Base-by-base conservation (phyloP, 2,113 vertebrate species). In the Psilopogon haemacephalus region DNA sequence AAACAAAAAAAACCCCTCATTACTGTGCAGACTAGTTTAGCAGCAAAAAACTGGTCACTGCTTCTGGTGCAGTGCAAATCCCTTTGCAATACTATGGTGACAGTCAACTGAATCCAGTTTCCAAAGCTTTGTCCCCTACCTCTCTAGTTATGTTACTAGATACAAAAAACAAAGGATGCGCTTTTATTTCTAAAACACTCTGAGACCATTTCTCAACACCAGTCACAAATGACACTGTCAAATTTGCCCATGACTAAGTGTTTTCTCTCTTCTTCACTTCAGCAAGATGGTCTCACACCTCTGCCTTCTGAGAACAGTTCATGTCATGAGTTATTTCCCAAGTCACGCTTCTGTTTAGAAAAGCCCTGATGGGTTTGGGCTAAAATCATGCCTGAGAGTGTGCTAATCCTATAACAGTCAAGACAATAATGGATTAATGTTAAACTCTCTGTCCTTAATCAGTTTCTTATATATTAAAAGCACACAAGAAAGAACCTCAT, bases 1-100 rank as follows among this genome's bases (percentile, higher is more conserved):
- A 7, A 6, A 3, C 58, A 32, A n/a, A 42, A 73, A 30, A 44
- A 4, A n/a, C n/a, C n/a, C n/a, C 8, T 32, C 0, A 0, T 32
- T 55, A 13, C 20, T 68, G 9, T 27, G 12, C 19, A 85, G 54
- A 52, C 6, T 17, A 64, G 6, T 15, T 88, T 84, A 79, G 19
- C 14, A 9, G 16, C 23, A 28, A 37, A 37, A 42, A 80, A 37
- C 33, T 69, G 27, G 9, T 11, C 32, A 12, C 17, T 52, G 20
- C 11, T 52, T 10, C n/a, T 27, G 8, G 4, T 44, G 35, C 7
- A 3, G 0, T 60, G 27, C n/a, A 78, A 86, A 81, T 33, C 15
- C 48, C 38, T 71, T 23, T 60, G 30, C 48, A 74, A 11, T 37
- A 33, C 3, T 12, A 10, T 0, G 0, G 6, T 18, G 30, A 20